Percentiles rank a stretch among this genome's conserved stretches.
Conservation (phyloP, 2,113 vertebrate genomes). For the Colius striatus region DNA sequence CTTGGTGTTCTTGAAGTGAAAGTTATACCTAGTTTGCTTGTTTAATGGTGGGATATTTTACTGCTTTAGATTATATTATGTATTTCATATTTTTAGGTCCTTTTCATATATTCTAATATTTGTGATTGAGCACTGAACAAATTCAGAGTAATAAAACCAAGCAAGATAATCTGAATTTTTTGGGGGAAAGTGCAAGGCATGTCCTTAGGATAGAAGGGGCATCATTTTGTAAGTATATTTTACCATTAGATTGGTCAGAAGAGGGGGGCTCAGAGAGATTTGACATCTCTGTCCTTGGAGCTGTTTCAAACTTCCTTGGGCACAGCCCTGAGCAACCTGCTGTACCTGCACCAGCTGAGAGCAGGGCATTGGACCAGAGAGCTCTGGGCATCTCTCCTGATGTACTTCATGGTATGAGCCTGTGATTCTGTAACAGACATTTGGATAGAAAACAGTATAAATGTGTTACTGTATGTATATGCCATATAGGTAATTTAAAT, state of each 20-base stretch:
- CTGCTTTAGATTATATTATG: not conserved
- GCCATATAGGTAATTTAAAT: not conserved
- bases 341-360: not conserved
- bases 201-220: not conserved
- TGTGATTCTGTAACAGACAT: not conserved
- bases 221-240: not conserved
- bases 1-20: not conserved
- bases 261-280: not conserved
- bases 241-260: not conserved
- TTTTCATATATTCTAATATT: not conserved
- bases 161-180: not conserved
- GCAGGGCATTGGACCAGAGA: rapidly evolving
- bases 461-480: not conserved
- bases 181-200: not conserved
- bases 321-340: not conserved
- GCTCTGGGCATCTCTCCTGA: not conserved
- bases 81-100: not conserved
- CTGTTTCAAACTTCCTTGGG: no score
- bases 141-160: not conserved
- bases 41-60: not conserved
- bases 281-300: not conserved
- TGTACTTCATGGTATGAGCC: rapidly evolving
- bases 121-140: not conserved
- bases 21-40: not conserved
- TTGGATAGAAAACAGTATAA: not conserved